A percentile compares a stretch with the other conserved stretches of the same genome.
Conservation (phyloP, 2,797 vertebrate genomes). For the Sebastes steindachneri region DNA sequence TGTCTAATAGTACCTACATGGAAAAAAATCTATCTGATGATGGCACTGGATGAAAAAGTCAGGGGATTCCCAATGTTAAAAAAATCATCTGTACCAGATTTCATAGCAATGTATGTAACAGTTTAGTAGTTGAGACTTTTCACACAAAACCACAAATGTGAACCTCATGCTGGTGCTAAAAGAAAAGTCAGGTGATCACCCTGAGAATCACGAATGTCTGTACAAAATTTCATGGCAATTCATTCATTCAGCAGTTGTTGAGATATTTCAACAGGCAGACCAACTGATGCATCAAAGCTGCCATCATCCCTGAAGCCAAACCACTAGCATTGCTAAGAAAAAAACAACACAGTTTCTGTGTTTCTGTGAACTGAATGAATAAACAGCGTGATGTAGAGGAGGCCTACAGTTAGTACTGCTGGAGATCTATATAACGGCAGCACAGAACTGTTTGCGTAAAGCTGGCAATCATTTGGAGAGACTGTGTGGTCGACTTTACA, state of each 20-base stretch:
- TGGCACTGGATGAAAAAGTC: not conserved
- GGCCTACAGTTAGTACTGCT: not conserved
- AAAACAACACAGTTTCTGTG: not conserved
- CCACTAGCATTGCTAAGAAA: not conserved
- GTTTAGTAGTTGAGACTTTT: not conserved
- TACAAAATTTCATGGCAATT: not conserved
- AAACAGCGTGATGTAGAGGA: not conserved
- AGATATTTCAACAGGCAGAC: not conserved
- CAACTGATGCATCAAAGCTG: not conserved
- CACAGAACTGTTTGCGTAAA: conserved; percentile 6
- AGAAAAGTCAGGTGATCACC: not conserved
- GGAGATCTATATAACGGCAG: not conserved
- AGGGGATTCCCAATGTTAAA: not conserved
- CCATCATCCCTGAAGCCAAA: not conserved
- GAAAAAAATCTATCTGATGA: not conserved
- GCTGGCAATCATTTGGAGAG: not conserved
- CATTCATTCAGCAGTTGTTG: not conserved
- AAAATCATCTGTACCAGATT: not conserved
- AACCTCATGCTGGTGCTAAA: not conserved
- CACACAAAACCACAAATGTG: not conserved
- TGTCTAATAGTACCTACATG: no score
- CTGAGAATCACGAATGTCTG: not conserved
- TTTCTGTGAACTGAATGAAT: conserved; percentile 13
- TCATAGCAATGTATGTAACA: not conserved
- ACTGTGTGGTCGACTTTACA: conserved; percentile 6